A percentile compares a stretch with the other conserved stretches of the same genome.
Conservation (phyloP, 1,140 invertebrate genomes). For the Papilio helenus region DNA sequence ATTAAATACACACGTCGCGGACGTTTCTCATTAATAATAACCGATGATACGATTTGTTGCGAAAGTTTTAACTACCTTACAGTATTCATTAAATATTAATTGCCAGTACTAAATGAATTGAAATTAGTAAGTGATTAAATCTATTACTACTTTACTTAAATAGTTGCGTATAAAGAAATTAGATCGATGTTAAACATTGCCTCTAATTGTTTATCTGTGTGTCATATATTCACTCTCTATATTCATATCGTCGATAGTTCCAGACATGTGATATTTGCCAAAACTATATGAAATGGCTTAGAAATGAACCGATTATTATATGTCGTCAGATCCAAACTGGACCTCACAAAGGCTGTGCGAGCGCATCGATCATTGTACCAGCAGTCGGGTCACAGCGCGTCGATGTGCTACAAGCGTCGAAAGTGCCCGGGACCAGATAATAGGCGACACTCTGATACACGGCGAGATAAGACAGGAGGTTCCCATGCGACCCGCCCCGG, state of each 20-base stretch:
- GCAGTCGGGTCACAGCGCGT: conserved; percentile 62
- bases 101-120: neutral
- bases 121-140: conserved; percentile 9
- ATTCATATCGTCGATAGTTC: too few species aligned
- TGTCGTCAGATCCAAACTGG: conserved; percentile 53
- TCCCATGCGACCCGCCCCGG: conserved; percentile 70
- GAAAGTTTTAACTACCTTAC: conserved; percentile 4
- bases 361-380: conserved; percentile 77
- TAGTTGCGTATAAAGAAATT: neutral
- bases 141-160: neutral
- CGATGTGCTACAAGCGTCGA: conserved; percentile 69
- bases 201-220: neutral
- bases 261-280: too few species aligned
- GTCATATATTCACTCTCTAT: too few species aligned
- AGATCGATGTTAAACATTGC: neutral
- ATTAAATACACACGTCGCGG: conserved; percentile 43
- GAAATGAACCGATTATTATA: conserved; percentile 5
- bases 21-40: conserved; percentile 43
- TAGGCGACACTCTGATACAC: conserved; percentile 80
- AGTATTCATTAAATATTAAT: conserved; percentile 6
- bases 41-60: conserved; percentile 29
- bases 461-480: conserved; percentile 72
- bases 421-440: conserved; percentile 76
- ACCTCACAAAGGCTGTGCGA: conserved; percentile 64
- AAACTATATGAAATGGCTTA: neutral